Evolutionary conservation across 2,113 vertebrate genomes (phyloP), one percentile per base, ranked within the genome.

Genomic region (Zosterops japonicus): DNA sequence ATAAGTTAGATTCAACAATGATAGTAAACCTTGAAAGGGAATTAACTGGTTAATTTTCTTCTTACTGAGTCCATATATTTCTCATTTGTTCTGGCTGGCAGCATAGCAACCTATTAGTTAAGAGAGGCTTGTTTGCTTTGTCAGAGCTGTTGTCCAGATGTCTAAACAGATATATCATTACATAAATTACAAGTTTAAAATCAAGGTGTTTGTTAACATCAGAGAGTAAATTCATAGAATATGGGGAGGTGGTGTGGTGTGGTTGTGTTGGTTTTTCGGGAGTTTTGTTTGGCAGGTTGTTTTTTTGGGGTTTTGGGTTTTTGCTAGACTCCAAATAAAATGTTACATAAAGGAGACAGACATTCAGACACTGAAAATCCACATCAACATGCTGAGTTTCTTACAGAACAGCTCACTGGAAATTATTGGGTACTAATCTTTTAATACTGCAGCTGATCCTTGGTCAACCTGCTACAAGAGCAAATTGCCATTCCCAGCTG

Each of bases 401-500:
- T 76, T 89, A 64, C 80, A 36, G 89, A 94, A 71, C 56, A 94
- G 83, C 69, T 95, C 83, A 0, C 49, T 89, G n/a, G 87, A 95
- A 95, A 94, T 94, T 89, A 97, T 80, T 71, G 74, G 53, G 74
- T 76, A 82, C 87, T 95, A 97, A 96, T 94, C 93, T 94, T 83
- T 92, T 96, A 96, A 94, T 92, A 63, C 91, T 84, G 64, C 68
- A 81, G 93, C 83, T 95, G 93, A 95, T 96, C 95, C 89, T 60
- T 89, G 80, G 94, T 90, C 96, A 95, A 89, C 83, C 93, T 81
- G 83, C 89, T 89, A 78, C 79, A 87, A 78, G 89, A 90, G 71
- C 69, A 96, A 94, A 95, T 95, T 94, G 94, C 93, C 96, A 87
- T 86, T 94, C 93, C 93, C 89, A 95, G 93, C 96, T 93, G 89